Evolutionary conservation across 2,113 vertebrate species (phyloP), one percentile per base, ranked within the genome.

Genomic region (human): DNA sequence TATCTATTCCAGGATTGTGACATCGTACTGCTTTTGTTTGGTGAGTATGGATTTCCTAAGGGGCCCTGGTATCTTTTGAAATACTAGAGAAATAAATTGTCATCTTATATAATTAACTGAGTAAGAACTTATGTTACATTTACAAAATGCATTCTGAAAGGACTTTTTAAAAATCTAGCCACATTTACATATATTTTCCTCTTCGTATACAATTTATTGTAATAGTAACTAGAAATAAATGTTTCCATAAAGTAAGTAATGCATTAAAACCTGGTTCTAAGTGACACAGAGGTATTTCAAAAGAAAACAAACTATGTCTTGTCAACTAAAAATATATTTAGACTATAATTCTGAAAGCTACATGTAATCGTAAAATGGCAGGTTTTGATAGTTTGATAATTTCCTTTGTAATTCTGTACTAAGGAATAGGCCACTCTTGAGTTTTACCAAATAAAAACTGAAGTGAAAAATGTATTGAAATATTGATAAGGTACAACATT

Each of bases 11-110:
- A 72, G 76, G 79, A 92, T 11, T 66, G 64, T 81, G 64, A 93
- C 50, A 88, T 17, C 3, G 3, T 5, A 17, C 50, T 38, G 61
- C 79, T 80, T 93, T 94, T 97, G 82, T 96, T 83, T 92, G 88
- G 92, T 38, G 68, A 94, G 80, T 45, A 87, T n/a, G 83, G n/a
- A 92, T 97, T 96, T 96, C 76, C 95, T 96, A 59, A 90, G 80
- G 90, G 90, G n/a, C 32, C 22, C 16, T 73, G 50, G 23, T 73
- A 76, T n/a, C 80, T 95, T 97, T 96, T 84, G 52, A 97, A 96
- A 93, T 89, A 76, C 30, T 59, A 70, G n/a, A 83, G 38, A 96
- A 89, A 93, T 61, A 96, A 93, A 96, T 17, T 50, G 8, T 40
- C 64, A 57, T 76, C 6, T 75, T 23, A 32, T 38, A 64, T 32